A percentile compares a stretch with the other conserved stretches of the same genome.
Evolutionary conservation across 2,797 vertebrate genomes (phyloP).

Genomic region (Pampus argenteus): DNA sequence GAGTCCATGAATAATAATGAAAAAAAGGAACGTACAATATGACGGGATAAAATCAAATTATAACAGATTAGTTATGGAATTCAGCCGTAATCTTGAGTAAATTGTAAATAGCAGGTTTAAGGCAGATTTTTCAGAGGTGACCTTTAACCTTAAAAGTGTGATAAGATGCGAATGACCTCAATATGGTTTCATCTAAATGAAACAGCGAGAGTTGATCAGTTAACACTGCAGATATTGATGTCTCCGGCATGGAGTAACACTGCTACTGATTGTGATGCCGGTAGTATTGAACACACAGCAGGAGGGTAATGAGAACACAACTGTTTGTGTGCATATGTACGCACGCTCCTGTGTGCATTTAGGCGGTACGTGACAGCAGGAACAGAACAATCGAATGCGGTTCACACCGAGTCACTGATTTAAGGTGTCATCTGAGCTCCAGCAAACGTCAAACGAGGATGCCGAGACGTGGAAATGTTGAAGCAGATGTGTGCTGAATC

Average conservation of each 20-base stretch:
- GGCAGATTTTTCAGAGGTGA: slow-evolving; percentile 7
- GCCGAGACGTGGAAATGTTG: neutral
- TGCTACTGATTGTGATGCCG: neutral
- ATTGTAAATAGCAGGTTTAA: slow-evolving; percentile 20
- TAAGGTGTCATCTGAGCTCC: slow-evolving; percentile 5
- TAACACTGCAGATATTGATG: neutral
- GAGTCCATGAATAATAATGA: slow-evolving; percentile 32
- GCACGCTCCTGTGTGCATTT: neutral
- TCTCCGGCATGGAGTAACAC: neutral
- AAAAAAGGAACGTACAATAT: neutral
- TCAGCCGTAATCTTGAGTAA: slow-evolving; percentile 3
- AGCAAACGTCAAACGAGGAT: slow-evolving; percentile 4
- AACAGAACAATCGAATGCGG: slow-evolving; percentile 14
- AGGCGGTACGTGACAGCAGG: slow-evolving; percentile 13
- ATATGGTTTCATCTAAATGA: slow-evolving; percentile 38
- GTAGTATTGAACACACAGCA: neutral
- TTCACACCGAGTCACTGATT: neutral
- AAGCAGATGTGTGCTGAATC: slow-evolving; percentile 28
- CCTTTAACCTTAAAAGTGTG: slow-evolving; percentile 31
- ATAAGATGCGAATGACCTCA: slow-evolving; percentile 28
- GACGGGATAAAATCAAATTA: slow-evolving; percentile 45
- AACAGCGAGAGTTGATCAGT: slow-evolving; percentile 16
- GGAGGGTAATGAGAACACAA: neutral
- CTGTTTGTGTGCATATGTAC: neutral
- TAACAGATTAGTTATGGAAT: slow-evolving; percentile 1